A percentile compares a stretch with the other conserved stretches of the same genome.
phyloP scores from a whole-genome alignment of 2,888 invertebrate species.

The Myopa tessellatipennis region DNA sequence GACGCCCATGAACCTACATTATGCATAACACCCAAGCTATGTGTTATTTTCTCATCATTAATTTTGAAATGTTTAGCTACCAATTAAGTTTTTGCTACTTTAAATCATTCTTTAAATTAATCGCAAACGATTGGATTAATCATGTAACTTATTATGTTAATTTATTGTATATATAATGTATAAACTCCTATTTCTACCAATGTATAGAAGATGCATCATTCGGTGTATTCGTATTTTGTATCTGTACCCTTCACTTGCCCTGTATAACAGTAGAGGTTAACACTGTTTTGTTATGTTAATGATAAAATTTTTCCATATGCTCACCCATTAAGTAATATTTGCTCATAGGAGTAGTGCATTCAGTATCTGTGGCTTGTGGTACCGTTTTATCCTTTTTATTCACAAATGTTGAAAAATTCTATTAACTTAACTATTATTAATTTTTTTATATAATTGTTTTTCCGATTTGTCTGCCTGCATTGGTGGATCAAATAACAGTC shows the following conservation, averaged over 20 bases:
- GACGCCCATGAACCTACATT: neutral
- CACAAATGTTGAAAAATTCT: neutral
- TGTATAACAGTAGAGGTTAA: no score
- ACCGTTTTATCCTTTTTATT: neutral
- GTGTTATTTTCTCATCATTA: neutral
- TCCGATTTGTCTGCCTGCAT: constrained; percentile 6
- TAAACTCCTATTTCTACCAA: no score
- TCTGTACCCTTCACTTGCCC: no score
- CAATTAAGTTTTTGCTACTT: no score
- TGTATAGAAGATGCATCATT: no score
- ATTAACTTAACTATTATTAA: constrained; percentile 4
- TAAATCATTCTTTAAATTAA: no score
- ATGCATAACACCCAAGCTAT: constrained; percentile 17
- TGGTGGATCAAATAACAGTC: constrained; percentile 47
- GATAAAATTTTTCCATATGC: neutral
- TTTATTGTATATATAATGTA: no score
- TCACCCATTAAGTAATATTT: neutral
- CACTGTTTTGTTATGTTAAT: neutral
- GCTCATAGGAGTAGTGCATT: constrained; percentile 33
- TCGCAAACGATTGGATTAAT: no score
- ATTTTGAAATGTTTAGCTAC: no score
- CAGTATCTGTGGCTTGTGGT: constrained; percentile 11
- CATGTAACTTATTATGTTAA: no score
- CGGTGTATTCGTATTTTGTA: no score
- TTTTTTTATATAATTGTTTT: neutral